phyloP scores from a whole-genome alignment of 2,113 vertebrate genomes.

The Puffinus mauretanicus region DNA sequence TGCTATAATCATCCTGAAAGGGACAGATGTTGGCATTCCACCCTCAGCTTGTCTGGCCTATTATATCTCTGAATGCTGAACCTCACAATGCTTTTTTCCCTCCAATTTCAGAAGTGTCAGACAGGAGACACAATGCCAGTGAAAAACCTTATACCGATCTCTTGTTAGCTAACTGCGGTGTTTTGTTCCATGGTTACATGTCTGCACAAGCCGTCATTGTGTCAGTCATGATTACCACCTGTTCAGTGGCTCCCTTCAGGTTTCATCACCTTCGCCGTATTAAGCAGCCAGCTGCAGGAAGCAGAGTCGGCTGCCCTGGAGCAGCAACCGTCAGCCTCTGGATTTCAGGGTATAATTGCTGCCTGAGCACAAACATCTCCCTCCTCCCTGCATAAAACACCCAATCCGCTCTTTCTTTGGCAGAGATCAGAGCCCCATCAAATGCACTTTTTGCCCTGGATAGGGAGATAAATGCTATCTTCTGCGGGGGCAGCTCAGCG shows the following conservation, averaged over 20 bases:
- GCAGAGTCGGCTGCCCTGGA: slow-evolving; percentile 62
- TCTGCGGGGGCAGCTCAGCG: neutral
- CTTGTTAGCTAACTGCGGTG: slow-evolving; percentile 73
- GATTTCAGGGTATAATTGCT: slow-evolving; percentile 73
- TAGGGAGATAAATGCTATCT: neutral
- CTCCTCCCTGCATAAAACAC: neutral
- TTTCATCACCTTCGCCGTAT: slow-evolving; percentile 73
- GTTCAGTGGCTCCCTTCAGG: slow-evolving; percentile 73
- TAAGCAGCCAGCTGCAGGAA: slow-evolving; percentile 76
- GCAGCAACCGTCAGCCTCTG: slow-evolving; percentile 67
- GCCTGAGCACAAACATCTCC: slow-evolving; percentile 53
- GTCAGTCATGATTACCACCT: slow-evolving; percentile 83
- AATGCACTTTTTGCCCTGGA: neutral
- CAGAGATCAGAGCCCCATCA: slow-evolving; percentile 27
- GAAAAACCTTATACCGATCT: slow-evolving; percentile 58
- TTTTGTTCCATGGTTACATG: slow-evolving; percentile 71
- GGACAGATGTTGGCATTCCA: slow-evolving; percentile 63
- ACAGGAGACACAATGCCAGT: slow-evolving; percentile 56
- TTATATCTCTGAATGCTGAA: slow-evolving; percentile 58
- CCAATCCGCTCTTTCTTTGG: neutral
- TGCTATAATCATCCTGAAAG: slow-evolving; percentile 50
- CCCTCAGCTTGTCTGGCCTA: slow-evolving; percentile 57
- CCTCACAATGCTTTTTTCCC: slow-evolving; percentile 49
- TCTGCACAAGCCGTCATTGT: slow-evolving; percentile 73
- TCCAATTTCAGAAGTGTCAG: slow-evolving; percentile 75